These are phyloP conservation scores for Eilema caniola DNA, from an alignment of 2,888 invertebrate species.

Conservation along the genomic window DNA sequence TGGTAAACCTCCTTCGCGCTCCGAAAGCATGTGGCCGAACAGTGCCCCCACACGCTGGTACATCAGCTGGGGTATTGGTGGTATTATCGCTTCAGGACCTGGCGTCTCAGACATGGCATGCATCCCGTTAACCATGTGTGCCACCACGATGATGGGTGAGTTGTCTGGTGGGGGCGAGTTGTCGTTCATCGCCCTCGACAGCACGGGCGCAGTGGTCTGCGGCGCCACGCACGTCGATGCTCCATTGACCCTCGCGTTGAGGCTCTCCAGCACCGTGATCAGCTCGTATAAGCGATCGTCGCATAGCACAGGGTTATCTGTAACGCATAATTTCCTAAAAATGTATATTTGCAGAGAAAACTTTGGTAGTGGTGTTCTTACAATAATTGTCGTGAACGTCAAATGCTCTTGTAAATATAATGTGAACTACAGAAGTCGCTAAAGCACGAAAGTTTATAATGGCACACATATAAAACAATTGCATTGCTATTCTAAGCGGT, in stretches of 20 bases:
- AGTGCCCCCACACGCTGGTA: conserved; percentile 76
- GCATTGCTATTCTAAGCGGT: conserved; percentile 30
- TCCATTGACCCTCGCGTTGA: conserved; percentile 91
- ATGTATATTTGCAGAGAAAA: conserved; percentile 35
- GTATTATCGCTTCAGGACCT: conserved; percentile 49
- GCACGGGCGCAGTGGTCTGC: conserved; percentile 68
- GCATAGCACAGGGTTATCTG: conserved; percentile 94
- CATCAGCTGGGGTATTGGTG: conserved; percentile 62
- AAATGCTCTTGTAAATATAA: neutral
- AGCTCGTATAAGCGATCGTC: conserved; percentile 91
- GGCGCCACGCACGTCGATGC: conserved; percentile 86
- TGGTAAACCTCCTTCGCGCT: conserved; percentile 73
- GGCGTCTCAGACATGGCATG: conserved; percentile 53
- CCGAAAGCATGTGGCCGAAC: conserved; percentile 74
- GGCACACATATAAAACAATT: conserved; percentile 34
- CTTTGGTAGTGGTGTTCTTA: neutral
- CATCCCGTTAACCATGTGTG: conserved; percentile 62
- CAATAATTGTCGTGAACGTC: neutral
- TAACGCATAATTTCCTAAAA: conserved; percentile 55
- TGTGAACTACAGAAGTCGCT: conserved; percentile 30
- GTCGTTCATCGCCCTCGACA: conserved; percentile 76
- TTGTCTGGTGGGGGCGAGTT: conserved; percentile 63
- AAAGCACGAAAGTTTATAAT: conserved; percentile 28
- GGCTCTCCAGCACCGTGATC: conserved; percentile 89
- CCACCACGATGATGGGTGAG: conserved; percentile 69